Conservation (phyloP, 2,888 invertebrate genomes). For the Tachina lurida region DNA sequence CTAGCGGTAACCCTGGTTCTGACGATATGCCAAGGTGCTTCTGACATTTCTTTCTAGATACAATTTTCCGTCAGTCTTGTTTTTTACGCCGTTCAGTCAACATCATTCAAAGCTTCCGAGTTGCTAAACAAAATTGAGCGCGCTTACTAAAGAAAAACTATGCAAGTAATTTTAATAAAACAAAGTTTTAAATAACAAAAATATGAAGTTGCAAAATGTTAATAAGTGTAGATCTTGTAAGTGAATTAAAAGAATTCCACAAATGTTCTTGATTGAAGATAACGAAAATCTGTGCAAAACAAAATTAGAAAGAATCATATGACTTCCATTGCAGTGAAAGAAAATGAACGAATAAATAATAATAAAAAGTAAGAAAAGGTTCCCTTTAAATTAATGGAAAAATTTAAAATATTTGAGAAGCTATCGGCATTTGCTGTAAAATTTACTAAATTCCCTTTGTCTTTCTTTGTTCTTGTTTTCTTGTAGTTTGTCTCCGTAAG, state of each 20-base stretch:
- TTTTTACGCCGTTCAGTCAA: constrained; percentile 55
- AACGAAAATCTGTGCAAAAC: constrained; percentile 59
- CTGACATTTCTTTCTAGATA: constrained; percentile 43
- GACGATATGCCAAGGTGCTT: background rate
- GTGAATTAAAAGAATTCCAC: constrained; percentile 30
- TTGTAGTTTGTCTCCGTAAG: constrained; percentile 16
- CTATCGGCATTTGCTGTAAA: background rate
- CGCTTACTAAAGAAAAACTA: constrained; percentile 24
- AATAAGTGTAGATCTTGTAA: constrained; percentile 1
- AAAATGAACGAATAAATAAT: background rate
- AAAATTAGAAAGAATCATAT: constrained; percentile 59
- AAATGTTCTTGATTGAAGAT: constrained; percentile 24
- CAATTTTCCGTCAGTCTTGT: constrained; percentile 53
- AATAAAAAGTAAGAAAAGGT: background rate
- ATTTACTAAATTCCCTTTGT: constrained; percentile 17
- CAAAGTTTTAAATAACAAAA: constrained; percentile 5
- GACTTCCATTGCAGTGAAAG: background rate
- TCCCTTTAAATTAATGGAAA: background rate
- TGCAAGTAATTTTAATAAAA: background rate
- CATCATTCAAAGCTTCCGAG: background rate
- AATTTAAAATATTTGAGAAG: background rate
- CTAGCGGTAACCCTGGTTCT: too few species aligned
- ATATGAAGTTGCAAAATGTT: constrained; percentile 6
- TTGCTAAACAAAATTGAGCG: background rate
- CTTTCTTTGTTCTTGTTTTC: constrained; percentile 40